These are phyloP conservation scores for Linurgus olivaceus DNA, from an alignment of 2,797 vertebrate species.

Conservation along the genomic window DNA sequence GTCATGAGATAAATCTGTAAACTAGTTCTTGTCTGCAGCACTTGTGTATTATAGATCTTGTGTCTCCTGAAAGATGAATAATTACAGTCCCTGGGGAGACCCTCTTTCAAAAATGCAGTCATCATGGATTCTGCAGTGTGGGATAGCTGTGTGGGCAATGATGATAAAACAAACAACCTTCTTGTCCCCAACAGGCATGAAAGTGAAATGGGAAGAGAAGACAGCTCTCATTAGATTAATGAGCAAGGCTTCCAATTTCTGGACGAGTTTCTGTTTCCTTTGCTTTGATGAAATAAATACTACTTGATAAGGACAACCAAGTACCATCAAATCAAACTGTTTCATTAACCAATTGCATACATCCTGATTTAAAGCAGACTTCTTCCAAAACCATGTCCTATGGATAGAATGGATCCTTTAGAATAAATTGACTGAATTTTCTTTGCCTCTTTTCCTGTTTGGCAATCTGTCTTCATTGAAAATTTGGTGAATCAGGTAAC, in stretches of 20 bases:
- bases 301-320: slow-evolving; percentile 33
- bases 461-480: slow-evolving; percentile 63
- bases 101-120: slow-evolving; percentile 60
- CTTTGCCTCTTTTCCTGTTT: slow-evolving; percentile 46
- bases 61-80: slow-evolving; percentile 76
- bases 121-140: slow-evolving; percentile 59
- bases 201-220: slow-evolving; percentile 57
- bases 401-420: slow-evolving; percentile 47
- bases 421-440: slow-evolving; percentile 61
- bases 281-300: slow-evolving; percentile 65
- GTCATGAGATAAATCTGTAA: slow-evolving; percentile 76
- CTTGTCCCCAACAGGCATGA: slow-evolving; percentile 66
- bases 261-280: slow-evolving; percentile 43
- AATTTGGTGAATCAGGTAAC: slow-evolving; percentile 70
- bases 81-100: slow-evolving; percentile 66
- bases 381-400: neutral
- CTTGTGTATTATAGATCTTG: slow-evolving; percentile 74
- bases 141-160: slow-evolving; percentile 61
- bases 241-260: slow-evolving; percentile 50
- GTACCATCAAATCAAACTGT: slow-evolving; percentile 49
- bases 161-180: slow-evolving; percentile 58
- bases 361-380: slow-evolving; percentile 31
- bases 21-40: slow-evolving; percentile 68
- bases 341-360: slow-evolving; percentile 22
- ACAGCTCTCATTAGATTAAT: slow-evolving; percentile 67